Base-by-base conservation (phyloP, 1,140 invertebrate genomes). In the Solen grandis region DNA sequence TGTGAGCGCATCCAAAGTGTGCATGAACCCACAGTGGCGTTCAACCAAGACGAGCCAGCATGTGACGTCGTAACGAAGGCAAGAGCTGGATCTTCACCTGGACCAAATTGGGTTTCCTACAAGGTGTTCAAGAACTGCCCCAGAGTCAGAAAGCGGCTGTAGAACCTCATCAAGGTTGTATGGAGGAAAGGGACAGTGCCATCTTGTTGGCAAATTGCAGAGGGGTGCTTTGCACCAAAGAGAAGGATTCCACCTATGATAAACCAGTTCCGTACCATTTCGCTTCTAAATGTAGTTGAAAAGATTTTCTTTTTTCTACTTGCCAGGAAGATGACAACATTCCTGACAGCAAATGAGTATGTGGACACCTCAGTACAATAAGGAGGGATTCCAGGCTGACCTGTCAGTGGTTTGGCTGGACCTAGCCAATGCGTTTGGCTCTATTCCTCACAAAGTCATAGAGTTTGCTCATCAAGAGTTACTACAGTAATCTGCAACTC, bases 131-230 rank as follows among this genome's bases (percentile, higher is more conserved):
- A 46, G 41, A 46, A 10, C 8, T 46, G 54, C 22, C 33, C 1
- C 36, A 38, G 27, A 8, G n/a, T 41, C 33, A 22, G 41, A 14
- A 60, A 41, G 29, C 72, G 46, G 4, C 57, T 63, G 16, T 62
- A 41, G 25, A 63, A n/a, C 36, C 69, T 72, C 25, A 19, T 75
- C 31, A 46, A 62, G 60, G 59, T 62, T 4, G 59, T 62, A 16
- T 63, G 57, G 31, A 75, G 72, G 38, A 63, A 63, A 41, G 59
- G 72, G 19, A 50, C 41, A n/a, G 19, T 63, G 31, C 59, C 59
- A 41, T 35, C 31, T n/a, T 60, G 36, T 29, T 62, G 57, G 55
- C 55, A 75, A 38, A 63, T 29, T 16, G 35, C 57, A 31, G 59
- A 63, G 57, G 72, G 72, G 29, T 5, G 16, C n/a, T 60, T 63